Percentiles rank a stretch among this genome's conserved stretches.
phyloP scores from a whole-genome alignment of 2,888 invertebrate genomes.

The Tiliacea citrago region DNA sequence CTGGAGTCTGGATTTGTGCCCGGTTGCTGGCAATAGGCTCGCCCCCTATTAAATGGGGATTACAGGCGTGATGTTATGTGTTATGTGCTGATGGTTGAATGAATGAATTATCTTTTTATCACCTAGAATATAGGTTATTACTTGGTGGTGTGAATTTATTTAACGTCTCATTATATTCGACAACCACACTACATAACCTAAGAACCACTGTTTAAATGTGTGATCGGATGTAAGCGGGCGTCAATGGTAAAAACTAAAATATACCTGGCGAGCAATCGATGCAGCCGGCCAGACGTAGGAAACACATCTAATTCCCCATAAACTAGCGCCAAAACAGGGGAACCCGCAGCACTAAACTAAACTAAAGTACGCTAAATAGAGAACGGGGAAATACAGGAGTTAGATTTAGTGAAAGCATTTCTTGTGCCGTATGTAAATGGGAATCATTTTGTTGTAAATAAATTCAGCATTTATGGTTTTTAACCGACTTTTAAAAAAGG shows the following conservation, averaged over 20 bases:
- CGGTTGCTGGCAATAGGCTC: no score
- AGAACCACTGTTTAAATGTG: neutral
- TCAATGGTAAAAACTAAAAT: conserved; percentile 26
- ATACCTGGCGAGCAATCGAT: conserved; percentile 47
- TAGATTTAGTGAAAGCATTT: conserved; percentile 34
- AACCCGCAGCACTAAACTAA: conserved; percentile 55
- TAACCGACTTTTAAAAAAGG: no score
- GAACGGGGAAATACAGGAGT: conserved; percentile 28
- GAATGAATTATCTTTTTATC: no score
- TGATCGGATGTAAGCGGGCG: neutral
- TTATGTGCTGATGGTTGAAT: no score
- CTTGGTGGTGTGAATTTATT: neutral
- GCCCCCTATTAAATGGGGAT: no score
- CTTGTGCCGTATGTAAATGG: conserved; percentile 23
- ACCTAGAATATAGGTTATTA: neutral
- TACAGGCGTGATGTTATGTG: no score
- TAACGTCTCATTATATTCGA: neutral
- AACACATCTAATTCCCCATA: conserved; percentile 60
- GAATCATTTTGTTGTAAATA: conserved; percentile 18
- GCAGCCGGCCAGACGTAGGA: conserved; percentile 47
- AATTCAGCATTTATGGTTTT: neutral
- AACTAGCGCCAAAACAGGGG: conserved; percentile 48
- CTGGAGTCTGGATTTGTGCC: no score
- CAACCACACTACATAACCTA: neutral
- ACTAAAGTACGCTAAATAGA: conserved; percentile 47